Conservation (phyloP, 1,140 invertebrate species). For the Limonius californicus region DNA sequence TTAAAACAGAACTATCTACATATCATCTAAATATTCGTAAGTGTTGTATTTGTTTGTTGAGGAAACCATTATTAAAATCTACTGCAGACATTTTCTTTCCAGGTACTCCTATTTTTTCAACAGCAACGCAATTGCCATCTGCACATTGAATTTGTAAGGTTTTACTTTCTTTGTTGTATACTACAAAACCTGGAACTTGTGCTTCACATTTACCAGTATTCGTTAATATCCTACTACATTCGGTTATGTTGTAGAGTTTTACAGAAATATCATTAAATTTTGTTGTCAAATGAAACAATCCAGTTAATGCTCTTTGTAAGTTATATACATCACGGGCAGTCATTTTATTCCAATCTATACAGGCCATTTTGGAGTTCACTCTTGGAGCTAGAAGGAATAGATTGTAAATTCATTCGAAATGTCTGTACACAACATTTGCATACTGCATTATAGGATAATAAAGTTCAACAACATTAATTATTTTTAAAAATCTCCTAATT, state of each 20-base stretch:
- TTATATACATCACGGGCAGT: constrained; percentile 60
- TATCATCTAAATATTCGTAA: constrained; percentile 29
- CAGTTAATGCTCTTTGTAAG: constrained; percentile 61
- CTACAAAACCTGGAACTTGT: constrained; percentile 47
- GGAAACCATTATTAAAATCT: constrained; percentile 68
- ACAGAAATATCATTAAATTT: constrained; percentile 54
- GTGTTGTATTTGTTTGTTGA: constrained; percentile 49
- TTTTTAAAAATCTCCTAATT: too few relatives aligned
- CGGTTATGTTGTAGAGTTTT: constrained; percentile 58
- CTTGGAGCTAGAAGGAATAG: constrained; percentile 61
- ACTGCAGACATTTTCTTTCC: constrained; percentile 58
- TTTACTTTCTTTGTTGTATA: constrained; percentile 52
- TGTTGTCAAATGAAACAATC: constrained; percentile 60
- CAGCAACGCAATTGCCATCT: constrained; percentile 54
- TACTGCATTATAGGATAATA: too few relatives aligned
- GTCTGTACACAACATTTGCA: too few relatives aligned
- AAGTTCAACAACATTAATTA: too few relatives aligned
- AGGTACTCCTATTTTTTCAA: constrained; percentile 55
- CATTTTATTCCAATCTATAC: constrained; percentile 61
- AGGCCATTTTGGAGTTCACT: constrained; percentile 56
- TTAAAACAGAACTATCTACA: too few relatives aligned
- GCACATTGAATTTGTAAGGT: constrained; percentile 57
- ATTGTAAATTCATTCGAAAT: constrained; percentile 13
- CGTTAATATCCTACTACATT: constrained; percentile 35
- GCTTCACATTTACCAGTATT: constrained; percentile 48